Evolutionary conservation across 2,113 vertebrate species (phyloP), one percentile per base, ranked within the genome.

Genomic region (Manacus vitellinus): DNA sequence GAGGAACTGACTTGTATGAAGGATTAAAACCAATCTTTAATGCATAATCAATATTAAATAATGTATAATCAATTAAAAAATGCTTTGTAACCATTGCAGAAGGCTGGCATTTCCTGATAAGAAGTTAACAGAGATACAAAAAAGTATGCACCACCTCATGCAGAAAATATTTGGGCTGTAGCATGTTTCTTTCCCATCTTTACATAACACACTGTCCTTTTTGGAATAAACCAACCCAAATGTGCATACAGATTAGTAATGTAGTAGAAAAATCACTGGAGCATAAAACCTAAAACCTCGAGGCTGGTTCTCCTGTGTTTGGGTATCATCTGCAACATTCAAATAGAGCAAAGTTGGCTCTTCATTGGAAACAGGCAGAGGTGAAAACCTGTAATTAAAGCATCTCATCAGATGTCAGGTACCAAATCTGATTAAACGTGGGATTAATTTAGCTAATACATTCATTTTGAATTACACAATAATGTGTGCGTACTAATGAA

Each of bases 201-300:
- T 96, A 94, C 31, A 1, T 96, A 95, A 95, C 56, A 22, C 17
- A 43, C 59, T 89, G 86, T 65, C 84, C 46, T 82, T 62, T 91
- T 88, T 89, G 70, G 85, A 72, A 85, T 94, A 95, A 96, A 95
- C 15, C 77, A 82, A 54, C 94, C 92, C 85, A 96, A 95, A 96
- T 94, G 90, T 76, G 89, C 88, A 84, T 74, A 76, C 41, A 33
- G 31, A 89, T 95, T 74, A 90, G 82, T 80, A 81, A 92, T 56
- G 65, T 55, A 89, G 91, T 92, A 96, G 92, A 91, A 94, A 62
- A 95, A 74, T 79, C 78, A 67, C 72, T 54, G 79, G 80, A 92
- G 85, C 88, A 10, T 77, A 61, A 94, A 96, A 63, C 80, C 49
- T 65, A 79, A 93, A 94, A 90, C 91, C 95, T 95, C 12, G 88